These are phyloP conservation scores for Antedon mediterranea DNA, from an alignment of 53 echinoderm and acorn worm genomes.

Conservation along the genomic window DNA sequence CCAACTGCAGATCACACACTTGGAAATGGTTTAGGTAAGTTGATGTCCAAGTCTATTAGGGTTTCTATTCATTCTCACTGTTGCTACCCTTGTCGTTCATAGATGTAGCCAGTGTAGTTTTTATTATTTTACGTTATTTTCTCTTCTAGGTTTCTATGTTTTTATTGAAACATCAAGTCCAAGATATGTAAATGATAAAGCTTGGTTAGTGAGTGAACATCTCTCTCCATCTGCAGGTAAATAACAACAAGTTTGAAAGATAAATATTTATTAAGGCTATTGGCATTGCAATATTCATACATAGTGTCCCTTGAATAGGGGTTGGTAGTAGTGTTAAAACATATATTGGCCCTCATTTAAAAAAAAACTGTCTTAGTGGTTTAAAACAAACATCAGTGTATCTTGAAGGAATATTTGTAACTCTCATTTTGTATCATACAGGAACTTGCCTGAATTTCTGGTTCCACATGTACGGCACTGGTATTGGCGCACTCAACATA, in stretches of 20 bases:
- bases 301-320: too few species aligned
- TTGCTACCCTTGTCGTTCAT: too few species aligned
- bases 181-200: conserved; percentile 14
- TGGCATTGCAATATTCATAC: too few species aligned
- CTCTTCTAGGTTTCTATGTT: conserved; percentile 10
- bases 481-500: conserved; percentile 7
- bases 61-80: too few species aligned
- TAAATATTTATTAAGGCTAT: too few species aligned
- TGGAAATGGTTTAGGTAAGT: conserved; percentile 52
- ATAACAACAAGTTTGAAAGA: not conserved
- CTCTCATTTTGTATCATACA: not conserved
- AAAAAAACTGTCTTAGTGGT: too few species aligned
- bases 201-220: conserved; percentile 74
- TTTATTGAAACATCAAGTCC: conserved; percentile 15
- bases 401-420: too few species aligned
- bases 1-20: conserved; percentile 70
- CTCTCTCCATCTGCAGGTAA: conserved; percentile 29
- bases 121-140: too few species aligned
- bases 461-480: conserved; percentile 42
- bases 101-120: too few species aligned
- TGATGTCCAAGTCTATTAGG: not conserved
- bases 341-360: too few species aligned
- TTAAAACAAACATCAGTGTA: too few species aligned
- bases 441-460: conserved; percentile 56
- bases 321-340: too few species aligned